These are phyloP conservation scores for Toxonevra muliebris DNA, from an alignment of 2,888 invertebrate genomes.

Conservation along the genomic window DNA sequence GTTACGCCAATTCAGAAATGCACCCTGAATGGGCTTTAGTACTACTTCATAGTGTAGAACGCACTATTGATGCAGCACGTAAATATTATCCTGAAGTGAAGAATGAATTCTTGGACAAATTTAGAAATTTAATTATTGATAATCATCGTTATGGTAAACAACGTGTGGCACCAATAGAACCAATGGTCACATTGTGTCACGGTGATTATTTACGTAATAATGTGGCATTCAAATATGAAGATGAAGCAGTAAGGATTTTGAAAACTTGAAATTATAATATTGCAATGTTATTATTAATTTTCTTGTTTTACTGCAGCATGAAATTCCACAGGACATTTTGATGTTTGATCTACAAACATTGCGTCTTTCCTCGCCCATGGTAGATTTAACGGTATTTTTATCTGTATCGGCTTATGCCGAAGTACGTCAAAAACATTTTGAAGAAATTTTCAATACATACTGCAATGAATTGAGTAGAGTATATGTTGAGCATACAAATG, in stretches of 20 bases:
- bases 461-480: conserved; percentile 45
- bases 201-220: conserved; percentile 64
- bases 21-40: conserved; percentile 42
- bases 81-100: conserved; percentile 50
- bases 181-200: conserved; percentile 58
- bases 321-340: conserved; percentile 52
- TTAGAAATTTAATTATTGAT: conserved; percentile 40
- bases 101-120: conserved; percentile 47
- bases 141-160: conserved; percentile 45
- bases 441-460: conserved; percentile 56
- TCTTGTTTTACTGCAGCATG: conserved; percentile 32
- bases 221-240: conserved; percentile 58
- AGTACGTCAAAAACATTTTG: conserved; percentile 53
- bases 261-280: neutral
- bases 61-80: conserved; percentile 41
- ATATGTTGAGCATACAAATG: conserved; percentile 29
- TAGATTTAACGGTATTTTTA: conserved; percentile 57
- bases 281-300: neutral
- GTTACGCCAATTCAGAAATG: conserved; percentile 44
- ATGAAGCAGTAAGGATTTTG: conserved; percentile 18
- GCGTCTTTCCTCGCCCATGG: conserved; percentile 61
- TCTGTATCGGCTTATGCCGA: conserved; percentile 53
- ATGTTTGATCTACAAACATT: conserved; percentile 65
- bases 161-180: conserved; percentile 56
- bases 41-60: conserved; percentile 34